Conservation (phyloP, 2,888 invertebrate genomes). For the Cerastoderma edule region DNA sequence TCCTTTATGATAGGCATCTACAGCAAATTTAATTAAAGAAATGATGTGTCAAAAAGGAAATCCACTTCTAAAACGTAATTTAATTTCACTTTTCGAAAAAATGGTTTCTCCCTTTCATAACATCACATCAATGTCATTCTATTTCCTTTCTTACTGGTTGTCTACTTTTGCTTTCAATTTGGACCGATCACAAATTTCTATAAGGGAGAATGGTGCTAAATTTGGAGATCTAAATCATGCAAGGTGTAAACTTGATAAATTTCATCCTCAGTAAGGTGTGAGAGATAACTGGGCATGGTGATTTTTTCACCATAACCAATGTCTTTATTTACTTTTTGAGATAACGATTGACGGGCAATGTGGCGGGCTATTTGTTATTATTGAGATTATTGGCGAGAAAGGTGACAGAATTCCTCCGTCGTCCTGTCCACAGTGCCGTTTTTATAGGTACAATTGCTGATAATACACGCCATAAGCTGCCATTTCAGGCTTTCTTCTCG, state of each 20-base stretch:
- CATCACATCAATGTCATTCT: too few relatives aligned
- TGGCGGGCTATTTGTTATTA: conserved; percentile 38
- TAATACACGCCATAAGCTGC: conserved; percentile 25
- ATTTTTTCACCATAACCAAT: conserved; percentile 14
- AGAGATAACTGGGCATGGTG: conserved; percentile 17
- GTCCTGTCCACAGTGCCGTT: conserved; percentile 37
- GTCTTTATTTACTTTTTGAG: conserved; percentile 26
- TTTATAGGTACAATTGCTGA: conserved; percentile 49
- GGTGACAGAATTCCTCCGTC: conserved; percentile 46
- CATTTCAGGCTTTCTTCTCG: conserved; percentile 17
- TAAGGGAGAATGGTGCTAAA: too few relatives aligned
- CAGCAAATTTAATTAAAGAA: too few relatives aligned
- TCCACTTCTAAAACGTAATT: too few relatives aligned
- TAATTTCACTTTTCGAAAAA: too few relatives aligned
- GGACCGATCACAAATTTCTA: too few relatives aligned
- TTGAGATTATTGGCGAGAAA: conserved; percentile 37
- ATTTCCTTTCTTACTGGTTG: too few relatives aligned
- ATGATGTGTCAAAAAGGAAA: too few relatives aligned
- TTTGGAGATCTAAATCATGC: too few relatives aligned
- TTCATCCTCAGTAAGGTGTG: not conserved
- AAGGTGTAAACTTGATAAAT: not conserved
- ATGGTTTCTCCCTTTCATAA: too few relatives aligned
- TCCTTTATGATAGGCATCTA: too few relatives aligned
- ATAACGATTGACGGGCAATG: conserved; percentile 22
- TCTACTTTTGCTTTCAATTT: too few relatives aligned